These are phyloP conservation scores for Seira musarum DNA, from an alignment of 2,888 invertebrate species.

Conservation along the genomic window DNA sequence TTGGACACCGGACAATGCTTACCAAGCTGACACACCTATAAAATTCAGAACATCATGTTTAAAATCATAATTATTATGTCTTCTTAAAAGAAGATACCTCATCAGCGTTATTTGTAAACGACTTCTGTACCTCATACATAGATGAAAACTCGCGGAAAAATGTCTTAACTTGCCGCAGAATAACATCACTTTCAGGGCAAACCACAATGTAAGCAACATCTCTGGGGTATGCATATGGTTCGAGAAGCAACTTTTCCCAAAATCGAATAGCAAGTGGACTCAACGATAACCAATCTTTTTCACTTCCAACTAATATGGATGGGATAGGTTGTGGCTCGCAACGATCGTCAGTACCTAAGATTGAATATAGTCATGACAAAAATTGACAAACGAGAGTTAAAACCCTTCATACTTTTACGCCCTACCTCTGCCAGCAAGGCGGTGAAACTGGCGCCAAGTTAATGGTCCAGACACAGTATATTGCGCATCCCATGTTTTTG, in stretches of 20 bases:
- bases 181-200: constrained; percentile 91
- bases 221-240: constrained; percentile 95
- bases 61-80: background rate
- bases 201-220: constrained; percentile 97
- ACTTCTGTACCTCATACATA: constrained; percentile 83
- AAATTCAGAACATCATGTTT: constrained; percentile 58
- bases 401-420: background rate
- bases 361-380: too few relatives aligned
- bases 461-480: constrained; percentile 95
- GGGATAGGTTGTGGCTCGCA: constrained; percentile 98
- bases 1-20: constrained; percentile 92
- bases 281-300: constrained; percentile 94
- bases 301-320: constrained; percentile 92
- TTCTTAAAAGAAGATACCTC: background rate
- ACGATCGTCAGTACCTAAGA: constrained; percentile 86
- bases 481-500: constrained; percentile 95
- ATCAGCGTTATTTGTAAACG: background rate
- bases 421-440: constrained; percentile 89
- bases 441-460: constrained; percentile 98
- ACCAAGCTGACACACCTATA: constrained; percentile 88
- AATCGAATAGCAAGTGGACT: constrained; percentile 95
- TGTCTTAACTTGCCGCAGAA: constrained; percentile 83
- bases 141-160: constrained; percentile 96
- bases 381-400: background rate
- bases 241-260: constrained; percentile 97